These are phyloP conservation scores for Ypsolopha sequella DNA, from an alignment of 2,888 invertebrate species.

Conservation along the genomic window DNA sequence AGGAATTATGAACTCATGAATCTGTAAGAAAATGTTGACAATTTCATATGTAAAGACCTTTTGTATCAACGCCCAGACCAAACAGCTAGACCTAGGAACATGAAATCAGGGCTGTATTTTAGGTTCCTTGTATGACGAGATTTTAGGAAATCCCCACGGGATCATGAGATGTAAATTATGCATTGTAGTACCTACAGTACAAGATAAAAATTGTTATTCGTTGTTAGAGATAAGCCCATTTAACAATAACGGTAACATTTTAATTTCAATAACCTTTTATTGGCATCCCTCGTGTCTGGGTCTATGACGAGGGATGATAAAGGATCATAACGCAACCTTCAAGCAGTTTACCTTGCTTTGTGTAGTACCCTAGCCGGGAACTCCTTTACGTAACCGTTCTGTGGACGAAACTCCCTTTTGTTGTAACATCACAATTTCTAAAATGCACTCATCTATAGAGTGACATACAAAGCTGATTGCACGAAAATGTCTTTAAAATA, in stretches of 20 bases:
- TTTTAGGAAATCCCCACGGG: too few relatives aligned
- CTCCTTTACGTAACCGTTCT: slow-evolving; percentile 52
- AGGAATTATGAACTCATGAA: too few relatives aligned
- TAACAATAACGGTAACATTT: slow-evolving; percentile 28
- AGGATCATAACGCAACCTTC: slow-evolving; percentile 41
- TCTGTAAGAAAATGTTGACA: too few relatives aligned
- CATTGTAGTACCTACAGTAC: too few relatives aligned
- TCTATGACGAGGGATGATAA: slow-evolving; percentile 40
- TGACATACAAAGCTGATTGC: too few relatives aligned
- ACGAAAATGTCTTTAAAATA: too few relatives aligned
- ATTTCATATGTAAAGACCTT: too few relatives aligned
- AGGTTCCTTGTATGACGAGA: too few relatives aligned
- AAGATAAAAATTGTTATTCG: slow-evolving; percentile 6
- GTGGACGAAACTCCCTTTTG: slow-evolving; percentile 44
- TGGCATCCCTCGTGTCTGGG: slow-evolving; percentile 27
- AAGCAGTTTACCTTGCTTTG: slow-evolving; percentile 44
- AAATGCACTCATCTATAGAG: slow-evolving; percentile 6
- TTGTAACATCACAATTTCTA: slow-evolving; percentile 48
- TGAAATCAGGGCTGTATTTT: too few relatives aligned
- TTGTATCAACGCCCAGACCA: too few relatives aligned
- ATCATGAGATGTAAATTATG: too few relatives aligned
- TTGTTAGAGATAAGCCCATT: slow-evolving; percentile 12
- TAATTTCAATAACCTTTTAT: slow-evolving; percentile 23
- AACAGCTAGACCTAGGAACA: too few relatives aligned
- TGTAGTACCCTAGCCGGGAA: slow-evolving; percentile 35